Percentiles rank a stretch among this genome's conserved stretches.
phyloP scores from a whole-genome alignment of 2,113 vertebrate genomes.

The Bufo bufo region DNA sequence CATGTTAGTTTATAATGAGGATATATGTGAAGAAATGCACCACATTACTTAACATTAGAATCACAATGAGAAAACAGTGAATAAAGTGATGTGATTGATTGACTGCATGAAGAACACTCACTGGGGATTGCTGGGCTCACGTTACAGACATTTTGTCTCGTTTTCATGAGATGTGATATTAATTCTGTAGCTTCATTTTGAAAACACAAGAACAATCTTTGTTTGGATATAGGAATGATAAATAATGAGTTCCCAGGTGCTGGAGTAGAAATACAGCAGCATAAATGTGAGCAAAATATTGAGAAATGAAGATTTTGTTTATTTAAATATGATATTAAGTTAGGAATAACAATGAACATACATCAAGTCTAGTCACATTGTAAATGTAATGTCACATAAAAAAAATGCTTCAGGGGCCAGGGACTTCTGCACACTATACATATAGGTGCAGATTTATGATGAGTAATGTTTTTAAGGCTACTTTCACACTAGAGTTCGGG shows the following conservation, averaged over 20 bases:
- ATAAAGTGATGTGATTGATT: background rate
- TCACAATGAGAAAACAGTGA: background rate
- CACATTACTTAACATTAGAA: background rate
- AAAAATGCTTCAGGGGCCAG: background rate
- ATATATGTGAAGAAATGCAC: background rate
- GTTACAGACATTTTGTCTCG: constrained; percentile 23
- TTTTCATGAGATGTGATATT: constrained; percentile 12
- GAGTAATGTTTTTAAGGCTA: too few species aligned
- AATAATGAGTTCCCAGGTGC: constrained; percentile 25
- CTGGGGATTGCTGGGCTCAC: background rate
- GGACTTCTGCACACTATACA: background rate
- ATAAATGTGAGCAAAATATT: background rate
- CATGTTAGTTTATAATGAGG: background rate
- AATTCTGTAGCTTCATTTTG: constrained; percentile 9
- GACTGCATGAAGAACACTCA: background rate
- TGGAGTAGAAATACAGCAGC: background rate
- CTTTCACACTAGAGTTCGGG: too few species aligned
- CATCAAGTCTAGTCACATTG: background rate
- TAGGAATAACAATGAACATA: background rate
- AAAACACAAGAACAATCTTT: constrained; percentile 9
- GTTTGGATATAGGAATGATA: background rate
- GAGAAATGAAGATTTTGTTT: background rate
- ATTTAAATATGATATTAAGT: background rate
- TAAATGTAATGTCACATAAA: background rate
- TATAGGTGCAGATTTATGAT: background rate